phyloP scores from a whole-genome alignment of 2,113 vertebrate genomes.

The Misgurnus anguillicaudatus region DNA sequence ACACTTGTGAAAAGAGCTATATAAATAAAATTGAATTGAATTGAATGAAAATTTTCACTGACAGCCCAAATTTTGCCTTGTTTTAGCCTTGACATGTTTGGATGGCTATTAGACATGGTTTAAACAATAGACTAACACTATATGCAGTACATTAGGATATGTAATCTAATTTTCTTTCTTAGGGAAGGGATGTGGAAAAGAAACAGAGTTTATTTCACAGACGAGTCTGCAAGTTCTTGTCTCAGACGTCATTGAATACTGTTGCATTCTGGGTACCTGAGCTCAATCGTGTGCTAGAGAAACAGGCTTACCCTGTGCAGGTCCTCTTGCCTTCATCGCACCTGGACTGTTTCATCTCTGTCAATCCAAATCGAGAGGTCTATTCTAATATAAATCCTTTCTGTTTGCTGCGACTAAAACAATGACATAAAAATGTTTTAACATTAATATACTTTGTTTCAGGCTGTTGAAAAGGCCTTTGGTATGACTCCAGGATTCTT shows the following conservation, averaged over 20 bases:
- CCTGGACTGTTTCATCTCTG: constrained; percentile 61
- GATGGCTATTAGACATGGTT: no score
- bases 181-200: constrained; percentile 58
- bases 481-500: constrained; percentile 68
- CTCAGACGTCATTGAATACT: constrained; percentile 55
- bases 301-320: constrained; percentile 50
- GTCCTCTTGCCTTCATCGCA: constrained; percentile 61
- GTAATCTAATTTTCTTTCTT: constrained; percentile 27
- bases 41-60: no score
- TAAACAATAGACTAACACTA: no score
- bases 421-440: background rate
- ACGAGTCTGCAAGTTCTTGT: constrained; percentile 66
- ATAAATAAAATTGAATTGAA: no score
- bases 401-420: background rate
- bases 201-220: constrained; percentile 59
- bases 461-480: constrained; percentile 71
- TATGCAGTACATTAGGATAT: no score
- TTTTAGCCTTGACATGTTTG: no score
- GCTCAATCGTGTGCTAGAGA: constrained; percentile 57
- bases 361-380: constrained; percentile 68
- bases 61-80: no score
- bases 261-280: constrained; percentile 65
- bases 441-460: constrained; percentile 49
- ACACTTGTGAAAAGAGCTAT: no score
- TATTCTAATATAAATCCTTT: background rate